phyloP scores from a whole-genome alignment of 2,113 vertebrate species.

The Cettia cetti region DNA sequence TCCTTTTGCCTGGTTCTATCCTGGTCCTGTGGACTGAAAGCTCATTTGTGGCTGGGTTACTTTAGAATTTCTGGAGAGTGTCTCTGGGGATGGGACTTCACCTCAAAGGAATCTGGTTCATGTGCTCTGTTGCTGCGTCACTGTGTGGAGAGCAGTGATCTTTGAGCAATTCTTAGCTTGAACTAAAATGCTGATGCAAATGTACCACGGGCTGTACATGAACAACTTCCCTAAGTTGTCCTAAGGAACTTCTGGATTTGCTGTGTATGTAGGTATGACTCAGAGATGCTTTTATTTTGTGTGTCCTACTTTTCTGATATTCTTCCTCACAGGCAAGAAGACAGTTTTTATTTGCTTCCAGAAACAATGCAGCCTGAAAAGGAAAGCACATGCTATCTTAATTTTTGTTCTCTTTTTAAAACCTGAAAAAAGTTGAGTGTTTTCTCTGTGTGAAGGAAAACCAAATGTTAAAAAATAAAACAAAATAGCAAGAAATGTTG shows the following conservation, averaged over 20 bases:
- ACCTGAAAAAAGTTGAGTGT: background rate
- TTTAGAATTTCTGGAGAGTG: background rate
- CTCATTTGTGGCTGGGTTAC: background rate
- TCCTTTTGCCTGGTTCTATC: background rate
- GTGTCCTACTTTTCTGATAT: conserved; percentile 29
- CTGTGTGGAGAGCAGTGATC: background rate
- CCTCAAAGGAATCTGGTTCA: background rate
- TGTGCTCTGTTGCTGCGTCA: background rate
- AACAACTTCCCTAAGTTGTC: background rate
- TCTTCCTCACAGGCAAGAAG: background rate
- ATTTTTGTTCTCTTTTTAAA: background rate
- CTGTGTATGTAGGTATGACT: conserved; percentile 7
- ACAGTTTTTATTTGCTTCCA: background rate
- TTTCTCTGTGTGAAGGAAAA: background rate
- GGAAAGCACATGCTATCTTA: background rate
- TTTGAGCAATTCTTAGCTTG: background rate
- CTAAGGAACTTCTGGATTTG: background rate
- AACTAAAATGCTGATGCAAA: background rate
- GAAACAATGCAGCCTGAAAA: background rate
- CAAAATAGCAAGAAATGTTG: background rate
- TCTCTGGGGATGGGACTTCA: background rate
- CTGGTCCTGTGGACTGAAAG: background rate
- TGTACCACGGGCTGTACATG: background rate
- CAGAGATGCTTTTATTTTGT: conserved; percentile 22
- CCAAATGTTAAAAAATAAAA: background rate